These are phyloP conservation scores for Brachycybe producta DNA, from an alignment of 2,888 invertebrate species.

Conservation along the genomic window DNA sequence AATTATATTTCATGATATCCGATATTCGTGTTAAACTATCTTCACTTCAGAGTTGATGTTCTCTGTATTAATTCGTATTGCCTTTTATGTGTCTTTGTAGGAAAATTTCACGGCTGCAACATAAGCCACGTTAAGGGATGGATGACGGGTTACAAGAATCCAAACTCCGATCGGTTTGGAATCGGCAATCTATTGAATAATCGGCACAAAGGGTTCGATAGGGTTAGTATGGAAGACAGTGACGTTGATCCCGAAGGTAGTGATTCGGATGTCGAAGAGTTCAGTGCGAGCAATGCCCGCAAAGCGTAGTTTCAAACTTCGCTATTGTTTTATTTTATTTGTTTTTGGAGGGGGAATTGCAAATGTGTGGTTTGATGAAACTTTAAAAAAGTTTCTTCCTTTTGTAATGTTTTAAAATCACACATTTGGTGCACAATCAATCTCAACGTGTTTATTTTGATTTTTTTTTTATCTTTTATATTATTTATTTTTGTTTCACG, in stretches of 20 bases:
- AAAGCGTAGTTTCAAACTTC: slow-evolving; percentile 2
- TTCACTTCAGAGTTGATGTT: too few relatives aligned
- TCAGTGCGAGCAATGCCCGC: slow-evolving; percentile 26
- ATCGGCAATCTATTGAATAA: slow-evolving; percentile 29
- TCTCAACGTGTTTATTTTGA: neutral
- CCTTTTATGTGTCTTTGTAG: slow-evolving; percentile 25
- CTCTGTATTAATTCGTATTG: too few relatives aligned
- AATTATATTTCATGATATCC: too few relatives aligned
- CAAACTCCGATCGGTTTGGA: slow-evolving; percentile 26
- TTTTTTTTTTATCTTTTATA: neutral
- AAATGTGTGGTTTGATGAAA: too few relatives aligned
- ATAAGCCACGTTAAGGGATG: slow-evolving; percentile 19
- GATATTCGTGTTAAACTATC: too few relatives aligned
- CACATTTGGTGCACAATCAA: too few relatives aligned
- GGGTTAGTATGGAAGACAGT: slow-evolving; percentile 31
- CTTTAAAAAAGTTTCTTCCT: too few relatives aligned
- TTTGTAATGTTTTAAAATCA: too few relatives aligned
- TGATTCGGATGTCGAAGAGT: slow-evolving; percentile 33
- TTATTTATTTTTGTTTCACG: neutral
- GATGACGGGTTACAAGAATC: slow-evolving; percentile 19
- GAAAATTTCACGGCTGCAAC: slow-evolving; percentile 21
- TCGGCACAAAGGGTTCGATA: slow-evolving; percentile 31
- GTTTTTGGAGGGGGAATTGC: neutral
- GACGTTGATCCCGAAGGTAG: slow-evolving; percentile 31
- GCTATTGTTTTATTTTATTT: neutral